Evolutionary conservation across 2,797 vertebrate species (phyloP).

Genomic region (Petrocephalus sullivani): DNA sequence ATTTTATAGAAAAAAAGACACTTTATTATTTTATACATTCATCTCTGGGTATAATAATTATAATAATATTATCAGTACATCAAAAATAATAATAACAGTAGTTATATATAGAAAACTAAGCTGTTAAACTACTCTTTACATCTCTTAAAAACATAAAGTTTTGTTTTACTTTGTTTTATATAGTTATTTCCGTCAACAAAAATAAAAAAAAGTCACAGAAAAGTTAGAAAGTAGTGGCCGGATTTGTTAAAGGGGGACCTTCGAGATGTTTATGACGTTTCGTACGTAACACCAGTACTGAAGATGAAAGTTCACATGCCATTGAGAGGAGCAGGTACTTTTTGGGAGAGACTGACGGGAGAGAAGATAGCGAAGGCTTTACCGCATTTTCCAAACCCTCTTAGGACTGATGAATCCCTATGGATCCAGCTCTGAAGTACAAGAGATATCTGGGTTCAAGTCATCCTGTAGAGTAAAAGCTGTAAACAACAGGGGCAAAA

Average conservation of each 20-base stretch:
- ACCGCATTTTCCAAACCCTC: background rate
- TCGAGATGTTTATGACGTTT: background rate
- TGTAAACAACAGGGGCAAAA: slow-evolving; percentile 38
- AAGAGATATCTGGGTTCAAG: background rate
- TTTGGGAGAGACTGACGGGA: background rate
- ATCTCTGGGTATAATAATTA: slow-evolving; percentile 62
- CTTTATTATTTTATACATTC: slow-evolving; percentile 64
- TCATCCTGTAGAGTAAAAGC: slow-evolving; percentile 15
- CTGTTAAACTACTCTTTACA: slow-evolving; percentile 61
- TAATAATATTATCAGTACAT: slow-evolving; percentile 57
- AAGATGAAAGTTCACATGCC: background rate
- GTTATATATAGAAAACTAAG: slow-evolving; percentile 66
- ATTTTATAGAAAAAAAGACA: slow-evolving; percentile 57
- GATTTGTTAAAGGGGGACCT: background rate
- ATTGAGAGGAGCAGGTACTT: background rate
- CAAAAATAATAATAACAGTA: slow-evolving; percentile 63
- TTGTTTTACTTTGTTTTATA: slow-evolving; percentile 40
- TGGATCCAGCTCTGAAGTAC: background rate
- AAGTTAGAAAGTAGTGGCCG: slow-evolving; percentile 50
- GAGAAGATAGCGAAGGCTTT: background rate
- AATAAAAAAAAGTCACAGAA: slow-evolving; percentile 52
- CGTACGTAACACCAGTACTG: background rate
- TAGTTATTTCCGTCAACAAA: slow-evolving; percentile 51
- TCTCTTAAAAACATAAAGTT: slow-evolving; percentile 57
- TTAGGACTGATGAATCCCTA: slow-evolving; percentile 9